Base-by-base conservation (phyloP, 35 echinoderm and acorn worm genomes). In the Chiridota heheva region DNA sequence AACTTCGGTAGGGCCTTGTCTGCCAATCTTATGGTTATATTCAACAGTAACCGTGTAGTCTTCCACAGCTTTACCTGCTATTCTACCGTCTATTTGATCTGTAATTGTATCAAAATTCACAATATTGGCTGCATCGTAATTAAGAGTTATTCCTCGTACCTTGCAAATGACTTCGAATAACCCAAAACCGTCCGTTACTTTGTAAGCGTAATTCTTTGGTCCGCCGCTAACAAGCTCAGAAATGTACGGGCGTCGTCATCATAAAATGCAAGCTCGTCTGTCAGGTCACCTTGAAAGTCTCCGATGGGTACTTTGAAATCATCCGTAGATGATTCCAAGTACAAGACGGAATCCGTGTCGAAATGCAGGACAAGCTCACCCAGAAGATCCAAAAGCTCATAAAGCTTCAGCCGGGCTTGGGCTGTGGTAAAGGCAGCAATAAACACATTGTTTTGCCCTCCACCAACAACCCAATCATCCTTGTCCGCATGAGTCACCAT, bases 401-500 rank as follows among this genome's bases (percentile, higher is more conserved):
- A 96, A 2, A 89, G 75, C 36, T 69, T 71, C 22, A 96, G 65
- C 31, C 91, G 60, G 24, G 91, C 90, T 16, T 79, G 70, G 69
- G 57, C 65, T 2, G 91, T 95, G 5, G 91, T 89, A 67, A 84
- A 95, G 2, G 79, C 80, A 4, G 85, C 91, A 8, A 95, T 48
- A 16, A 95, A 80, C 1, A 95, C 86, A 79, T 88, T 85, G n/a
- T n/a, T n/a, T n/a, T n/a, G n/a, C n/a, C n/a, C n/a, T n/a, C n/a
- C n/a, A n/a, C n/a, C n/a, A n/a, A n/a, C n/a, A n/a, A n/a, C n/a
- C n/a, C n/a, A n/a, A n/a, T n/a, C n/a, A n/a, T n/a, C n/a, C n/a
- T n/a, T n/a, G n/a, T n/a, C n/a, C n/a, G n/a, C n/a, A n/a, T n/a
- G n/a, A n/a, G n/a, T n/a, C n/a, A n/a, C n/a, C n/a, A n/a, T n/a